Evolutionary conservation across 2,113 vertebrate species (phyloP), one percentile per base, ranked within the genome.

Genomic region (Fregetta grallaria): DNA sequence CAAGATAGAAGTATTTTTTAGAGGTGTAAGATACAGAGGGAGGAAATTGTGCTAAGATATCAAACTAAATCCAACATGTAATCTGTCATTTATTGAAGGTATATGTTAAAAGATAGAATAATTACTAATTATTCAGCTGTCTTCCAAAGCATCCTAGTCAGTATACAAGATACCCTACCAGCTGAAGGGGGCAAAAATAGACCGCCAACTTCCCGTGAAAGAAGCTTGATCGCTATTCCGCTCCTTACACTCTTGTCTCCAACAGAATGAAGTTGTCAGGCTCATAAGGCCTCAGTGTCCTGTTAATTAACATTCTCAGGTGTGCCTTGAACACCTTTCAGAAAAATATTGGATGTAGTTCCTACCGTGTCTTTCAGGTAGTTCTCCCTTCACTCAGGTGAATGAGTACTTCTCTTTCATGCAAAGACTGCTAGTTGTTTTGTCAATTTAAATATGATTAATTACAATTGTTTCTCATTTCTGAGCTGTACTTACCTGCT

Each of bases 1-100:
- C 27, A 32, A 49, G 34, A 52, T 34, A 90, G n/a, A 63, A 86
- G 19, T 87, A 49, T 42, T 83, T 94, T 96, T 32, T 49, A 61
- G 36, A 96, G 65, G 49, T 42, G 49, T 42, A 72, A 63, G 53
- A 56, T 74, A 84, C 47, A 80, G 19, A 87, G 13, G 20, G 36
- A 58, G 34, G 36, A 86, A 58, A 79, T 40, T 88, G 15, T 90
- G 9, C 66, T 88, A 68, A 88, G 81, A 56, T 89, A 75, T 9
- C 52, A 79, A 71, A 86, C 66, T 88, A 56, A 90, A 96, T 94
- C 74, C 29, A 82, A 8, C 94, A 11, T 47, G 77, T 97, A 62
- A 75, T 89, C 19, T 96, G 73, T 88, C 82, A 79, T 79, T 90
- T 84, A 93, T 62, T 56, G 38, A 86, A 89, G 20, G 55, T 52